Base-by-base conservation (phyloP, 2,113 vertebrate genomes). In the Pontoporia blainvillei region DNA sequence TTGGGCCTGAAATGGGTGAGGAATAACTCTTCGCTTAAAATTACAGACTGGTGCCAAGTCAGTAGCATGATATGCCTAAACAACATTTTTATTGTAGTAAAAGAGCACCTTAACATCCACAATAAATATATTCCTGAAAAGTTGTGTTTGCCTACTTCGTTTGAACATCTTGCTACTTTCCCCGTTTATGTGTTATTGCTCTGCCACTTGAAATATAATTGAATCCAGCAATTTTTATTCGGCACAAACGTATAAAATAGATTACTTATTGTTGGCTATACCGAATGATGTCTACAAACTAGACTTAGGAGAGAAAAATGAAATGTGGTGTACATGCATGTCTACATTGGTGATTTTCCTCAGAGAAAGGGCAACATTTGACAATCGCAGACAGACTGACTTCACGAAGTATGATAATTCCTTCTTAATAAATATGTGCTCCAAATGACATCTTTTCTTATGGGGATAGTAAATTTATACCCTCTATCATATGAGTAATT, bases 161-260 rank as follows among this genome's bases (percentile, higher is more conserved):
- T 64, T 66, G 29, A 95, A 64, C 54, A 90, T 90, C 86, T 91
- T 64, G 72, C 67, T 81, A 17, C 86, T 96, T 89, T 79, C 57
- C 0, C 4, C 44, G 12, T 91, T 97, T 93, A 79, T 88, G 54
- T 86, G 61, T 90, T 93, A 89, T 90, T 76, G 49, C 73, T 95
- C 64, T 91, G 78, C 82, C 46, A 57, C 89, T 90, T 93, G 93
- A 93, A 94, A 90, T 86, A 78, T 81, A 93, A 97, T 94, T 82
- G 89, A 94, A 96, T 86, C 64, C n/a, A 92, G 86, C 54, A 61
- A n/a, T 64, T 95, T 97, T 95, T 88, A 62, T 96, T 96, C 5
- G 31, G 86, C 86, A 92, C 75, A 84, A 66, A 76, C 29, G n/a
- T 81, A 41, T 54, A 79, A 96, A 94, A 93, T 34, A 71, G 81